phyloP scores from a whole-genome alignment of 2,888 invertebrate species.

The Thysanoteuthis rhombus region DNA sequence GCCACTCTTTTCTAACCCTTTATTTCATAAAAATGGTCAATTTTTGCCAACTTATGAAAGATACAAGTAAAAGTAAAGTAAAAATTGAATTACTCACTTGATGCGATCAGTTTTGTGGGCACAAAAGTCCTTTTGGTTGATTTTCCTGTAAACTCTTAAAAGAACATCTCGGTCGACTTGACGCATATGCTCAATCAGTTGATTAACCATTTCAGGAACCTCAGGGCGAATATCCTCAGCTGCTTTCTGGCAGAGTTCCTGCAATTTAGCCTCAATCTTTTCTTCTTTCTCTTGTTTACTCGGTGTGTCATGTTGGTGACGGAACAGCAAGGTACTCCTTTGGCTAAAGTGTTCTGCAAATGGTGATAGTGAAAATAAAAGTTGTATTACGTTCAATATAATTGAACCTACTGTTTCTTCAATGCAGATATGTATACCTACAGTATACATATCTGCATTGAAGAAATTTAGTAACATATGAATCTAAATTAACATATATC shows the following conservation, averaged over 20 bases:
- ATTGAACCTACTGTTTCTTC: too few species aligned
- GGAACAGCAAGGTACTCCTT: constrained; percentile 45
- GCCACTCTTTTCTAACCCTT: neutral
- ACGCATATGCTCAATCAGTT: constrained; percentile 49
- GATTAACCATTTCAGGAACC: constrained; percentile 69
- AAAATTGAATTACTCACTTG: neutral
- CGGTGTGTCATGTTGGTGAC: constrained; percentile 42
- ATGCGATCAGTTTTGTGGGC: neutral
- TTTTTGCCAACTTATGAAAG: neutral
- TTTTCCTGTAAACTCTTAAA: neutral
- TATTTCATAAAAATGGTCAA: neutral
- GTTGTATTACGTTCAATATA: too few species aligned
- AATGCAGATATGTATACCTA: too few species aligned
- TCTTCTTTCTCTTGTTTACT: constrained; percentile 34
- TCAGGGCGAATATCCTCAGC: constrained; percentile 65
- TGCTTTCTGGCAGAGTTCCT: constrained; percentile 53
- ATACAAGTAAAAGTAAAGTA: neutral
- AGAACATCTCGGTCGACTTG: neutral
- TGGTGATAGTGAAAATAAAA: neutral
- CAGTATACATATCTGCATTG: too few species aligned
- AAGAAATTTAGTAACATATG: too few species aligned
- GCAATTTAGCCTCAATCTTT: constrained; percentile 45
- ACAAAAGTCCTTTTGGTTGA: neutral
- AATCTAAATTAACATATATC: too few species aligned
- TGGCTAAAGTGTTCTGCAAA: neutral